Percentiles rank a stretch among this genome's conserved stretches.
These are phyloP conservation scores for Rousettus madagascariensis DNA, from an alignment of 2,797 vertebrate species.

Conservation along the genomic window DNA sequence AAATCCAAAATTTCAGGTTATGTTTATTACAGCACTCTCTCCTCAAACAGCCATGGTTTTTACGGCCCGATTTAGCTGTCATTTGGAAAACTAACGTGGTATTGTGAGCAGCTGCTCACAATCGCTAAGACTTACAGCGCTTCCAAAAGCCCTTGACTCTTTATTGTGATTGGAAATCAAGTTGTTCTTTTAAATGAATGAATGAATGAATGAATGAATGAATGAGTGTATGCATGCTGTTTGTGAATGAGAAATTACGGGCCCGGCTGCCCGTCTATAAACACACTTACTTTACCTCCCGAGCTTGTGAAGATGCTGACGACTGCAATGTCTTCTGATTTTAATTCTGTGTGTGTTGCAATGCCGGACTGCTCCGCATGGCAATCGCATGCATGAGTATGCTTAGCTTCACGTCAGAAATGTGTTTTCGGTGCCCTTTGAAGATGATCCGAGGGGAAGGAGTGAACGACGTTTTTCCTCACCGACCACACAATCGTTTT, in stretches of 20 bases:
- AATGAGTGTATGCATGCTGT: neutral
- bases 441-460: neutral
- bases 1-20: neutral
- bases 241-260: neutral
- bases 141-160: neutral
- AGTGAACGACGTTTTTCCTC: neutral
- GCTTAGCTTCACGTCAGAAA: neutral
- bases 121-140: neutral
- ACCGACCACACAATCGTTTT: neutral
- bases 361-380: neutral
- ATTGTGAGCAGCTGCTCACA: neutral
- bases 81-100: neutral
- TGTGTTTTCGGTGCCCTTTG: neutral
- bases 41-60: neutral
- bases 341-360: neutral
- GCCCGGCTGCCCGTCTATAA: neutral
- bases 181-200: neutral
- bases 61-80: neutral
- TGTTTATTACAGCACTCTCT: neutral
- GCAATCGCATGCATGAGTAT: fast-evolving
- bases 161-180: neutral
- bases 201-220: too few relatives aligned
- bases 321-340: neutral
- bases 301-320: neutral
- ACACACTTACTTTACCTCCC: neutral